Conservation (phyloP, 92 coral and sea anemone genomes). For the Paragorgia papillata region DNA sequence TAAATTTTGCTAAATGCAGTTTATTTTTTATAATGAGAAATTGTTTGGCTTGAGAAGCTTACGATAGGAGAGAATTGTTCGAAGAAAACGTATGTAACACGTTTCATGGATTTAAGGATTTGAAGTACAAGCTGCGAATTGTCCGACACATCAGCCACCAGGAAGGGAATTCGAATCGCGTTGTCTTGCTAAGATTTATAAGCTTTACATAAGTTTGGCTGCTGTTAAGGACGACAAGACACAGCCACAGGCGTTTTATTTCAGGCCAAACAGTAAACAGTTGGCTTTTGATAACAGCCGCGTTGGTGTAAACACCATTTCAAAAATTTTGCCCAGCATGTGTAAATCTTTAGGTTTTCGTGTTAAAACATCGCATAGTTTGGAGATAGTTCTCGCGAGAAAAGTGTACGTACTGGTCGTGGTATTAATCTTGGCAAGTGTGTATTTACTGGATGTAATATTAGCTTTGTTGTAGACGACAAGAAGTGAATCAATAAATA, state of each 20-base stretch:
- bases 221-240: slow-evolving; percentile 29
- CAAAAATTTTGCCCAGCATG: slow-evolving; percentile 42
- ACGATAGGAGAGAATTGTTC: slow-evolving; percentile 29
- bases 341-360: slow-evolving; percentile 8
- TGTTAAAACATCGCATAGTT: slow-evolving; percentile 1
- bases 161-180: slow-evolving; percentile 47
- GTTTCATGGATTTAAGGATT: slow-evolving; percentile 41
- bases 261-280: slow-evolving; percentile 52
- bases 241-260: slow-evolving; percentile 55
- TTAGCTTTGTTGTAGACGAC: no score
- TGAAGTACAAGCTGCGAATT: slow-evolving; percentile 52
- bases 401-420: no score
- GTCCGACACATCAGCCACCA: slow-evolving; percentile 57
- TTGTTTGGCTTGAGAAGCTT: slow-evolving; percentile 45
- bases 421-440: no score
- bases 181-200: slow-evolving; percentile 55
- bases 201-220: slow-evolving; percentile 55
- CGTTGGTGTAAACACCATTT: slow-evolving; percentile 46
- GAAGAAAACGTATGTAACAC: no score
- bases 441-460: no score
- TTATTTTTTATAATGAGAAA: slow-evolving; percentile 34
- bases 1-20: slow-evolving; percentile 32
- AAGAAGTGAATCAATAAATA: no score
- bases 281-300: slow-evolving; percentile 48
- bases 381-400: no score